A percentile compares a stretch with the other conserved stretches of the same genome.
Evolutionary conservation across 2,797 vertebrate species (phyloP).

Genomic region (Ptychobarbus kaznakovi): DNA sequence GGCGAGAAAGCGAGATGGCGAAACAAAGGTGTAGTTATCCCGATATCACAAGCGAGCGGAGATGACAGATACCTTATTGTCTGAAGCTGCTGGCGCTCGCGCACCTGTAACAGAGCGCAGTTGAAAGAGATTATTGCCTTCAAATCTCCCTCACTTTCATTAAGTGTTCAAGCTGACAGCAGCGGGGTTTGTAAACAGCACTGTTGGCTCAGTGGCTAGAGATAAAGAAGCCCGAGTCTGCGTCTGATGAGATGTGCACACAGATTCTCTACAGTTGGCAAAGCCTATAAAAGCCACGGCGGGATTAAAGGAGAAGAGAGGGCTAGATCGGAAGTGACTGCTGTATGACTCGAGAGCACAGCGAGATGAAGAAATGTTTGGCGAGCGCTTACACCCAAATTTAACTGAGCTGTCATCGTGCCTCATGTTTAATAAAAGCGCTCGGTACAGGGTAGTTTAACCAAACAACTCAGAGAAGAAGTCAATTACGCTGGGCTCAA

Average conservation of each 20-base stretch:
- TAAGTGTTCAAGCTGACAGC: conserved; percentile 53
- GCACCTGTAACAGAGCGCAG: conserved; percentile 55
- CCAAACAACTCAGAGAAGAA: conserved; percentile 8
- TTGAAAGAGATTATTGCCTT: conserved; percentile 59
- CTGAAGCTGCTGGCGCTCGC: conserved; percentile 46
- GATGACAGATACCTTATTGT: conserved; percentile 59
- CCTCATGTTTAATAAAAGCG: conserved; percentile 24
- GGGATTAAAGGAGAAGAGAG: conserved; percentile 51
- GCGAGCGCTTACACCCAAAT: conserved; percentile 21
- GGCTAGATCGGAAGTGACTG: conserved; percentile 49
- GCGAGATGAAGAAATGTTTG: conserved; percentile 31
- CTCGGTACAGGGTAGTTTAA: conserved; percentile 27
- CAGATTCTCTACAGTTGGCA: conserved; percentile 50
- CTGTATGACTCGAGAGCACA: conserved; percentile 21
- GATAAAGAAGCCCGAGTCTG: conserved; percentile 43
- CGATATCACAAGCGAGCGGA: conserved; percentile 50
- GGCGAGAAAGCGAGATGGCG: conserved; percentile 4
- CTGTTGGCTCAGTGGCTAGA: conserved; percentile 52
- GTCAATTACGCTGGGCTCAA: conserved; percentile 6
- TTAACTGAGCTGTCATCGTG: conserved; percentile 23
- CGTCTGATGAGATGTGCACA: conserved; percentile 51
- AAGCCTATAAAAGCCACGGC: conserved; percentile 48
- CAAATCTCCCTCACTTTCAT: conserved; percentile 54
- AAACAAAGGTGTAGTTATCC: conserved; percentile 51
- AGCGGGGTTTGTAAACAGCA: conserved; percentile 53